Conservation (phyloP, 2,888 invertebrate species). For the Allophyes oxyacanthae region DNA sequence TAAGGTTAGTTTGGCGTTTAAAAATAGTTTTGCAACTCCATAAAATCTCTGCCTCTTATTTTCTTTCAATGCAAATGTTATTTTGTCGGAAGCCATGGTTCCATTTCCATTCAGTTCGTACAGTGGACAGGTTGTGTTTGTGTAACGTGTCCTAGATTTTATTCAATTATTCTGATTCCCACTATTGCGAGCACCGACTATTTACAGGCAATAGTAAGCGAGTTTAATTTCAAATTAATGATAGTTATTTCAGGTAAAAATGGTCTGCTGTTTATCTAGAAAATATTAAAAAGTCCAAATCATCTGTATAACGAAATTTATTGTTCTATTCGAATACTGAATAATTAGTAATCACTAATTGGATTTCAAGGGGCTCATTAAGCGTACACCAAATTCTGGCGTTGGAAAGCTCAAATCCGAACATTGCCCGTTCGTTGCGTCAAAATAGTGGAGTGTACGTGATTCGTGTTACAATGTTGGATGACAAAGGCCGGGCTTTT, state of each 20-base stretch:
- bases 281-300: conserved; percentile 6
- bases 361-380: conserved; percentile 36
- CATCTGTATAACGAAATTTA: conserved; percentile 28
- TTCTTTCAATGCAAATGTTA: conserved; percentile 6
- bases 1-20: too few species aligned
- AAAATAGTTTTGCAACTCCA: too few species aligned
- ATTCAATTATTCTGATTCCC: conserved; percentile 23
- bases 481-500: conserved; percentile 70
- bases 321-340: conserved; percentile 14
- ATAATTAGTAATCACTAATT: conserved; percentile 40
- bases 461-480: conserved; percentile 71
- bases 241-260: background rate
- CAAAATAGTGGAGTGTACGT: conserved; percentile 69
- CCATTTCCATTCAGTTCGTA: conserved; percentile 24
- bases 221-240: conserved; percentile 9
- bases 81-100: conserved; percentile 2
- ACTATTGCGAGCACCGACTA: conserved; percentile 12
- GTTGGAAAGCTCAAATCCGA: conserved; percentile 34
- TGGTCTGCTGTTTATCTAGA: conserved; percentile 4
- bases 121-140: conserved; percentile 3
- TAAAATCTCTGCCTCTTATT: too few species aligned
- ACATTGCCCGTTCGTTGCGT: conserved; percentile 57
- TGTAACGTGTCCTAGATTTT: conserved; percentile 22
- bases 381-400: conserved; percentile 17
- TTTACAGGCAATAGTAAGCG: conserved; percentile 4